These are phyloP conservation scores for Neopelma chrysocephalum DNA, from an alignment of 2,797 vertebrate genomes.

Conservation along the genomic window DNA sequence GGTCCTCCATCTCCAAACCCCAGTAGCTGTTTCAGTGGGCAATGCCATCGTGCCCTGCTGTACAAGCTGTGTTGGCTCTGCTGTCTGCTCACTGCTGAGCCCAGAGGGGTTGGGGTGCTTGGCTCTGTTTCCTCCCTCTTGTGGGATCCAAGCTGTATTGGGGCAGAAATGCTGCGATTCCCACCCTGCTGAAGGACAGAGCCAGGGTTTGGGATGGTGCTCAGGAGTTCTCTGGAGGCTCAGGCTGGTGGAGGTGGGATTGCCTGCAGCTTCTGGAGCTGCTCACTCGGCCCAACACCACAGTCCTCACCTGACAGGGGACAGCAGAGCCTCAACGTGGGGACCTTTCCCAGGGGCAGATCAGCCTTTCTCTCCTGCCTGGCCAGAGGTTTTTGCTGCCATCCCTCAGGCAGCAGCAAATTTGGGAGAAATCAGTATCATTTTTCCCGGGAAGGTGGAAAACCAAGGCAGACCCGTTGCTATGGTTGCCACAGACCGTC, in stretches of 20 bases:
- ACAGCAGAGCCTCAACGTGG: not conserved
- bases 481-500: not conserved
- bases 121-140: not conserved
- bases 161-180: not conserved
- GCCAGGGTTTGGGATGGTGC: not conserved
- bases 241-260: not conserved
- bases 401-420: not conserved
- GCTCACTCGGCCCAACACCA: not conserved
- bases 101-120: not conserved
- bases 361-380: not conserved
- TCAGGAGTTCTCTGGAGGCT: not conserved
- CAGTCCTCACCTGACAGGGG: not conserved
- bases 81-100: not conserved
- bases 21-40: not conserved
- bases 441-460: not conserved
- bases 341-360: not conserved
- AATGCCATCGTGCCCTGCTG: fast-evolving
- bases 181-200: not conserved
- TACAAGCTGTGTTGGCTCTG: not conserved
- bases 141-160: not conserved
- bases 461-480: conserved; percentile 16
- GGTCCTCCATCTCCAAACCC: not conserved
- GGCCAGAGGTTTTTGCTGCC: not conserved
- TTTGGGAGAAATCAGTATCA: not conserved
- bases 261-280: not conserved